These are phyloP conservation scores for Formica selysi DNA, from an alignment of 1,140 invertebrate species.

Conservation along the genomic window DNA sequence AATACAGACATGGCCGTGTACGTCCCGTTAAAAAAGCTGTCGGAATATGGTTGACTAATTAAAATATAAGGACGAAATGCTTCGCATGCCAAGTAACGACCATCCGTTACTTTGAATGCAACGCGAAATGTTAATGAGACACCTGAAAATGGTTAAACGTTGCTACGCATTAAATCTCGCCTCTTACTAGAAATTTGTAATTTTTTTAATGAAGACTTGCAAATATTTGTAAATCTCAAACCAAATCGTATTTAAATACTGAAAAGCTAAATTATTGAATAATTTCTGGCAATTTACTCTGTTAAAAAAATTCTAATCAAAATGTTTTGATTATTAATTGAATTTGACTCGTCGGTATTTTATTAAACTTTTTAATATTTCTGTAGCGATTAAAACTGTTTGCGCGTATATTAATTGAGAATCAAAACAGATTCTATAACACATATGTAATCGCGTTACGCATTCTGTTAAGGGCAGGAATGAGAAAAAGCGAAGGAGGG, in stretches of 20 bases:
- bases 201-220: background rate
- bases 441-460: constrained; percentile 9
- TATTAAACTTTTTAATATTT: background rate
- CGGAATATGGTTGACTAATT: constrained; percentile 18
- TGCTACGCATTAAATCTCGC: background rate
- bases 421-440: constrained; percentile 6
- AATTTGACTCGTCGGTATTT: background rate
- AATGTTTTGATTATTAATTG: background rate
- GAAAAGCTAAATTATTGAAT: background rate
- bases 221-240: background rate
- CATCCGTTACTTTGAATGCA: background rate
- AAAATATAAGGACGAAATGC: background rate
- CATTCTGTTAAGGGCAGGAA: background rate
- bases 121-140: constrained; percentile 20
- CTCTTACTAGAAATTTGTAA: constrained; percentile 14
- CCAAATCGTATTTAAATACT: background rate
- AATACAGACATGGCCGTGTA: constrained; percentile 49
- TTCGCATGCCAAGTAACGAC: background rate
- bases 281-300: background rate
- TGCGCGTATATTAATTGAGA: background rate
- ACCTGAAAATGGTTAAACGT: constrained; percentile 23
- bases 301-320: background rate
- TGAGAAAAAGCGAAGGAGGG: background rate
- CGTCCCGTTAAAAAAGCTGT: constrained; percentile 37
- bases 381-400: background rate